phyloP scores from a whole-genome alignment of 1,140 invertebrate species.

The Musca vetustissima region DNA sequence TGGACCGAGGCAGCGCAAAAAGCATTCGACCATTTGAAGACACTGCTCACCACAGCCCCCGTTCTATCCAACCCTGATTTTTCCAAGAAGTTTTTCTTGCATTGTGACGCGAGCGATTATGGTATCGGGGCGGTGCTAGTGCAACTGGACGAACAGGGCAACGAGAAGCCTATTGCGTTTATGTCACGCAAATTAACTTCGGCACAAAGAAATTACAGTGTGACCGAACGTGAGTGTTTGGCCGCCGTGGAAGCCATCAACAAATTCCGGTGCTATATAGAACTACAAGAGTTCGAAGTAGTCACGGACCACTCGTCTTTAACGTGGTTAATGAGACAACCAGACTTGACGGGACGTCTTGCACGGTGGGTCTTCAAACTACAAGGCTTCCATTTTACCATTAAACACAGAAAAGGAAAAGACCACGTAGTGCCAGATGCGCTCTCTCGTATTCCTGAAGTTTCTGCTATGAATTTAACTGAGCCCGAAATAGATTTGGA shows the following conservation, averaged over 20 bases:
- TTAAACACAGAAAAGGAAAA: neutral
- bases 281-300: conserved; percentile 51
- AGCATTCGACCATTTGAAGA: neutral
- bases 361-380: conserved; percentile 40
- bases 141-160: conserved; percentile 19
- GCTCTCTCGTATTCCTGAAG: no score
- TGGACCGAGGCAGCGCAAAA: neutral
- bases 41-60: no score
- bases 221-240: conserved; percentile 25
- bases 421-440: neutral
- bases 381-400: neutral
- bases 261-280: conserved; percentile 55
- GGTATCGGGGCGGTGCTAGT: conserved; percentile 32
- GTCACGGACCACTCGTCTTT: no score
- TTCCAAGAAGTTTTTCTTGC: conserved; percentile 24
- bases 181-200: conserved; percentile 26
- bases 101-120: conserved; percentile 31
- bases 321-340: conserved; percentile 47
- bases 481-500: no score
- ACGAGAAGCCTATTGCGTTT: conserved; percentile 23
- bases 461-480: no score
- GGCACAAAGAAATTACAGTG: conserved; percentile 22
- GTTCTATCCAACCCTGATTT: no score
- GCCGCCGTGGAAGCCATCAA: conserved; percentile 21
- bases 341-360: conserved; percentile 46